Percentiles rank a stretch among this genome's conserved stretches.
Evolutionary conservation across 2,888 invertebrate species (phyloP).

Genomic region (Noctua comes): DNA sequence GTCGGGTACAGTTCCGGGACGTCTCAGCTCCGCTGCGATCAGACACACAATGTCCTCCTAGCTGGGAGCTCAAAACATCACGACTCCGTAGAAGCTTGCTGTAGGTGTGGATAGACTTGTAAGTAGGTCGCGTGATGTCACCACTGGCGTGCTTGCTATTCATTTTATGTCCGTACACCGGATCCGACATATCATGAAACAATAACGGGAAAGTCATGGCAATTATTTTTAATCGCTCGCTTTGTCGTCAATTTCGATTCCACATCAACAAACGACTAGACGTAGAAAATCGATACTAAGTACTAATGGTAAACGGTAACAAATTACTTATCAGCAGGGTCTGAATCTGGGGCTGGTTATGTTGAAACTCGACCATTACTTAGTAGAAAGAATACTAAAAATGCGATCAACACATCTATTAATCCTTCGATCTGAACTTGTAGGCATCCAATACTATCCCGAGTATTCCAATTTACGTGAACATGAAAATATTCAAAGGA

Average conservation of each 20-base stretch:
- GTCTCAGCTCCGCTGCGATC: no score
- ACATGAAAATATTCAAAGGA: constrained; percentile 55
- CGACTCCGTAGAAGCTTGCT: no score
- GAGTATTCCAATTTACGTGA: constrained; percentile 44
- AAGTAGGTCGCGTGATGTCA: no score
- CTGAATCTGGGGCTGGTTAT: background rate
- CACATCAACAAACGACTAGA: background rate
- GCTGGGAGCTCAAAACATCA: no score
- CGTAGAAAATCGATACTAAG: constrained; percentile 6
- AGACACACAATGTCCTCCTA: no score
- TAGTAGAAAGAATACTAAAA: constrained; percentile 1
- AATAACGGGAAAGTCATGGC: background rate
- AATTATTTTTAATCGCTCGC: constrained; percentile 3
- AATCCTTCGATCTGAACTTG: background rate
- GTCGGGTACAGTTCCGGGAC: no score
- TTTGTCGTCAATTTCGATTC: constrained; percentile 1
- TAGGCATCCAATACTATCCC: constrained; percentile 27
- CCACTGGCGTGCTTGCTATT: no score
- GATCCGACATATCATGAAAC: background rate
- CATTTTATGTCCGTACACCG: no score
- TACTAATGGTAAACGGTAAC: constrained; percentile 2
- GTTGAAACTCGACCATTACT: background rate
- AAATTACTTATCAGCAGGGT: background rate
- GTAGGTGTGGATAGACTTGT: no score
- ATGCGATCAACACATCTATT: constrained; percentile 5